phyloP scores from a whole-genome alignment of 1,140 invertebrate genomes.

The Drosophila triauraria region DNA sequence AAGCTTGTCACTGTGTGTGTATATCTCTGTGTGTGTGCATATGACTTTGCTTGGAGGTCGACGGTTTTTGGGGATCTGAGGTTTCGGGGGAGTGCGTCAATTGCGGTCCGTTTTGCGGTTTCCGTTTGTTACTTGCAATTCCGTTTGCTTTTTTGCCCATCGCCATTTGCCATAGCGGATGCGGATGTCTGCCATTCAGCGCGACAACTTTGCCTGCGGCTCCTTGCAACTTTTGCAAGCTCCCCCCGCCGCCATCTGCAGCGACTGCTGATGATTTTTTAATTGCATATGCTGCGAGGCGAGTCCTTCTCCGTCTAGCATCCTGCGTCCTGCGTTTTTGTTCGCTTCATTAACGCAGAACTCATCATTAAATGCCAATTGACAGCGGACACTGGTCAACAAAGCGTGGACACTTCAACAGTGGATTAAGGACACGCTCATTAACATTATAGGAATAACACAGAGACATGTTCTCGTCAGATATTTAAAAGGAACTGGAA shows the following conservation, averaged over 20 bases:
- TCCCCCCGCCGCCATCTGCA: constrained; percentile 28
- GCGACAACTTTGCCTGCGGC: constrained; percentile 52
- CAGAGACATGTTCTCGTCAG: not conserved
- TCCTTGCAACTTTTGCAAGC: constrained; percentile 64
- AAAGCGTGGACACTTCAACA: not conserved
- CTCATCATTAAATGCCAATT: constrained; percentile 55
- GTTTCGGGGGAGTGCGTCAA: constrained; percentile 69
- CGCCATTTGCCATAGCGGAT: constrained; percentile 37
- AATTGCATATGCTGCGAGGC: constrained; percentile 57
- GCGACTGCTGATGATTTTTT: constrained; percentile 78
- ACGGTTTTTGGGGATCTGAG: constrained; percentile 17
- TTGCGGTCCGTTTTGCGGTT: constrained; percentile 79
- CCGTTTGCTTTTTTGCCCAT: constrained; percentile 61
- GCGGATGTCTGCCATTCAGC: constrained; percentile 61
- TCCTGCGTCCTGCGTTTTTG: constrained; percentile 19
- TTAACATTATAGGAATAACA: constrained; percentile 6
- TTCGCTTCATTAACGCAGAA: constrained; percentile 59
- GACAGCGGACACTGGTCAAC: constrained; percentile 38
- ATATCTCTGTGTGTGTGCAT: constrained; percentile 56
- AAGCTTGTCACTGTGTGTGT: constrained; percentile 13
- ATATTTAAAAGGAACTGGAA: too few relatives aligned
- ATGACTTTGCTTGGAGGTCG: constrained; percentile 81
- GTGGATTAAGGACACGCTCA: constrained; percentile 16
- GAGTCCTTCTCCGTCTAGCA: not conserved
- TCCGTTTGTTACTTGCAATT: constrained; percentile 81